These are phyloP conservation scores for Azemiops feae DNA, from an alignment of 2,113 vertebrate genomes.

Conservation along the genomic window DNA sequence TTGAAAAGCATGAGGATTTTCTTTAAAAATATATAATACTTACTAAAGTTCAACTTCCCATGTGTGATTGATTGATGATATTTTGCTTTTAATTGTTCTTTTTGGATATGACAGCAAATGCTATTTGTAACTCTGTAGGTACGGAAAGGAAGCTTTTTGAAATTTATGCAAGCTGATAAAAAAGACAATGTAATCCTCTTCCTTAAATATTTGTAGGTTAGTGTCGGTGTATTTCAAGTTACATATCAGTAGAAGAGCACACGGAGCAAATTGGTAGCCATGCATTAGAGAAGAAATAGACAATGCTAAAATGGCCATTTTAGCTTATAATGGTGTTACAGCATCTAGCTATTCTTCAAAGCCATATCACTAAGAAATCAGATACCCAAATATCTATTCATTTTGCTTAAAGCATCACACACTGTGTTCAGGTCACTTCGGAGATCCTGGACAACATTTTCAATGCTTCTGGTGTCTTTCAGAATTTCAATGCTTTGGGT, in stretches of 20 bases:
- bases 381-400: constrained; percentile 96
- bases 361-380: constrained; percentile 60
- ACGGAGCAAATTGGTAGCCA: constrained; percentile 55
- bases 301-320: constrained; percentile 32
- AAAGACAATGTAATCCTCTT: constrained; percentile 9
- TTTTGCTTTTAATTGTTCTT: not conserved
- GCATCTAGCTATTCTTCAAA: constrained; percentile 27
- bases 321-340: constrained; percentile 38
- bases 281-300: constrained; percentile 47
- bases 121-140: not conserved
- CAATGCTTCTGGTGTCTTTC: constrained; percentile 93
- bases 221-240: constrained; percentile 49
- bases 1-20: not conserved
- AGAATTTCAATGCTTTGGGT: constrained; percentile 94
- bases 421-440: constrained; percentile 93
- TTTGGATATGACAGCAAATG: not conserved
- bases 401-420: constrained; percentile 94
- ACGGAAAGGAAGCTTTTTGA: not conserved
- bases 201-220: constrained; percentile 39
- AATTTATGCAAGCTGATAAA: not conserved
- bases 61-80: not conserved
- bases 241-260: constrained; percentile 55
- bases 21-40: not conserved
- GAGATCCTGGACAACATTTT: constrained; percentile 93
- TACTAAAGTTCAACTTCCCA: not conserved